Evolutionary conservation across 2,113 vertebrate genomes (phyloP).

Genomic region (Sinocyclocheilus anshuiensis): DNA sequence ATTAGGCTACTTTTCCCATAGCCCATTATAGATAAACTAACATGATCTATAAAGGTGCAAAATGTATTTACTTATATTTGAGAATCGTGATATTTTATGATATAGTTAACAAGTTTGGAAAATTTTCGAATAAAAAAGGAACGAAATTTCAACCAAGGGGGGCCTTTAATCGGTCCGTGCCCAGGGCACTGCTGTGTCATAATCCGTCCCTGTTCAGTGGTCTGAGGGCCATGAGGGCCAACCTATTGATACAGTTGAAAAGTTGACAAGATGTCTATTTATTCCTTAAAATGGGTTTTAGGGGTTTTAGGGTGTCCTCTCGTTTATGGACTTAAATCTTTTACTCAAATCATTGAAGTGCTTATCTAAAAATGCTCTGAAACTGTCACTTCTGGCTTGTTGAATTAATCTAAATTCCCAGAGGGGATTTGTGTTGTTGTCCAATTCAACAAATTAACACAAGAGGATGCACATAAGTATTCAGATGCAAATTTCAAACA

Average conservation of each 20-base stretch:
- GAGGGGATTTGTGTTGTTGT: slow-evolving; percentile 5
- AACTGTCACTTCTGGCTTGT: slow-evolving; percentile 5
- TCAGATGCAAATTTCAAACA: neutral
- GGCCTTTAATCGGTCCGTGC: no score
- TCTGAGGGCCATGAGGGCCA: neutral
- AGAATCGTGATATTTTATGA: no score
- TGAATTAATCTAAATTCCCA: slow-evolving; percentile 2
- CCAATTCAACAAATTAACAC: neutral
- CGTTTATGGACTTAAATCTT: neutral
- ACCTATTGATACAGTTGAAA: neutral
- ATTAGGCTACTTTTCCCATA: no score
- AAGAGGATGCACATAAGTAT: neutral
- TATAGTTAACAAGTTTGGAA: no score
- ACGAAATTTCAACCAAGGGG: no score
- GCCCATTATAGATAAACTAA: no score
- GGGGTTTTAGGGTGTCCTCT: neutral
- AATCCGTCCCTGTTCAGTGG: neutral
- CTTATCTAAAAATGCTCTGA: neutral
- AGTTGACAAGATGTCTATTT: neutral
- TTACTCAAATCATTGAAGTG: slow-evolving; percentile 7
- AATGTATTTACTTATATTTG: no score
- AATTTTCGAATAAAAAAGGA: no score
- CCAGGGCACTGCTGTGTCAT: no score
- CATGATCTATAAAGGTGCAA: no score
- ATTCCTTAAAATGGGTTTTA: slow-evolving; percentile 9